Base-by-base conservation (phyloP, 2,888 invertebrate genomes). In the Metallyticus violacea region DNA sequence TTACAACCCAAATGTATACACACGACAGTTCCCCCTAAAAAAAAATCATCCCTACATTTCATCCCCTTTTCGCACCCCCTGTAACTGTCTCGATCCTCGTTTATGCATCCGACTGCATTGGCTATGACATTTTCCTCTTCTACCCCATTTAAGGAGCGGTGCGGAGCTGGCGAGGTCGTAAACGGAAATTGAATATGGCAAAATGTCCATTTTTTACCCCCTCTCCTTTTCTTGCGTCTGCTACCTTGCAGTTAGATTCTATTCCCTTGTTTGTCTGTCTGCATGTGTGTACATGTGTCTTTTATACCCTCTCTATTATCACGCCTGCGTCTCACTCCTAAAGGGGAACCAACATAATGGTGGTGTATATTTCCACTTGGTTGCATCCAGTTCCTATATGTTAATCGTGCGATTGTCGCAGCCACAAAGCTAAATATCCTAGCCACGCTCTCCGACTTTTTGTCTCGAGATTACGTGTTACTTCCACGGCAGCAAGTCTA, bases 181-280 rank as follows among this genome's bases (percentile, higher is more conserved):
- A 76, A 78, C 87, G 87, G 87, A 87, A 87, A 87, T 87, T 87
- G 85, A 87, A 85, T 85, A 85, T 85, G 83, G 77, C 77, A 83
- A 83, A 83, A 77, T 83, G 77, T 83, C 77, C 83, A 83, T 83
- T 83, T 83, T 80, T 83, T 83, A 83, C 77, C 28, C 83, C 28
- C 83, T 9, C 29, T 76, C 22, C 40, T 22, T 62, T 22, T 9
- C 40, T 4, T 62, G 40, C 15, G 40, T 62, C 40, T 62, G 40
- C 40, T 62, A 62, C 40, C 40, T 62, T n/a, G n/a, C n/a, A n/a
- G n/a, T n/a, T n/a, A n/a, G n/a, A n/a, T n/a, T n/a, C n/a, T n/a
- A n/a, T n/a, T 62, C 40, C 3, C 40, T 62, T 62, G 40, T 62
- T 62, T 62, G 40, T 62, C 40, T 62, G 30, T 30, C 30, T 30